Percentiles rank a stretch among this genome's conserved stretches.
Conservation (phyloP, 1,140 invertebrate species). For the Trichonephila clavipes region DNA sequence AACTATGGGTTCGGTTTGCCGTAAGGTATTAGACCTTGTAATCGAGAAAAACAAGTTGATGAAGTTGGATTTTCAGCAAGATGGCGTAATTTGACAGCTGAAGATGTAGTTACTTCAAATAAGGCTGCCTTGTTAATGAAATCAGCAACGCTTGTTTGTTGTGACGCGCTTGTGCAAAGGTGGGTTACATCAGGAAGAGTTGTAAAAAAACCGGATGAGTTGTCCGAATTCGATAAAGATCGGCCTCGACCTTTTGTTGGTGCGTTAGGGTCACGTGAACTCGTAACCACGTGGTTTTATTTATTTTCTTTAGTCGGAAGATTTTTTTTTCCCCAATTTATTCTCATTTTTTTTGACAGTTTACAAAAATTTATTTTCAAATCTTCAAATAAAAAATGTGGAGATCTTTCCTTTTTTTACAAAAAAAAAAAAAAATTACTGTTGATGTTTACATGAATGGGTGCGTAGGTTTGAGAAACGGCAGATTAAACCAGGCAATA, state of each 20-base stretch:
- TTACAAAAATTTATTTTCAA: background rate
- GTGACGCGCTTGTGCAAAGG: background rate
- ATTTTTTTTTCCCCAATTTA: background rate
- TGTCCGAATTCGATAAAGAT: slow-evolving; percentile 46
- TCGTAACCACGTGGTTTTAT: slow-evolving; percentile 23
- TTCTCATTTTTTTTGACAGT: background rate
- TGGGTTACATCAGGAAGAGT: background rate
- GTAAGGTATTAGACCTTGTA: background rate
- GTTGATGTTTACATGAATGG: background rate
- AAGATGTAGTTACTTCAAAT: slow-evolving; percentile 4
- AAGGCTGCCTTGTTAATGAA: slow-evolving; percentile 17
- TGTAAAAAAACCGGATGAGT: background rate
- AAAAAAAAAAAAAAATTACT: background rate
- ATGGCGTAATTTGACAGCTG: background rate
- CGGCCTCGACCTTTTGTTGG: slow-evolving; percentile 55
- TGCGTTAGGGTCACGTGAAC: slow-evolving; percentile 14
- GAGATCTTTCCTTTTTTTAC: background rate
- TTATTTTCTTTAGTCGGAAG: slow-evolving; percentile 16
- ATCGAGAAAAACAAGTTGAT: background rate
- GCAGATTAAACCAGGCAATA: background rate
- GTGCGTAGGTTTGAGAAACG: background rate
- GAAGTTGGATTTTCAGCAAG: background rate
- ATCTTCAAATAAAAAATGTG: background rate
- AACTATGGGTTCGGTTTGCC: background rate
- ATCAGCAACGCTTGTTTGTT: slow-evolving; percentile 30